Conservation (phyloP, 2,113 vertebrate species). For the Cyrtonyx montezumae region DNA sequence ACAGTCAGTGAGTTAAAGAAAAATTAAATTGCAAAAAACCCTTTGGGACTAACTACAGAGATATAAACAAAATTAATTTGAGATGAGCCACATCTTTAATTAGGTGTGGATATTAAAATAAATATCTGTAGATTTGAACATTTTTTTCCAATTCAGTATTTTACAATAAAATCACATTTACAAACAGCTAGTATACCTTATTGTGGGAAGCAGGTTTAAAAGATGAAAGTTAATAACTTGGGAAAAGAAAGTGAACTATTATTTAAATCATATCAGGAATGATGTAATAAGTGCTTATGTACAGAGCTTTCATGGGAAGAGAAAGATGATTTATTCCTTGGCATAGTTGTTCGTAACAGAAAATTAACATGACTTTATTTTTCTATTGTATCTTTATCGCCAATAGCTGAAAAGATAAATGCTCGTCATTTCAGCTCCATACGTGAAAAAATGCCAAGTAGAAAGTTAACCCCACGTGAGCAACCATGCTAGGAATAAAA, state of each 20-base stretch:
- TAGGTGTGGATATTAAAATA: background rate
- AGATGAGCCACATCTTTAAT: background rate
- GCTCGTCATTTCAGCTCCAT: background rate
- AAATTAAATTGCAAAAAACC: background rate
- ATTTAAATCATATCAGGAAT: background rate
- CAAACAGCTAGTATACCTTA: background rate
- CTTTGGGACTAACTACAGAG: background rate
- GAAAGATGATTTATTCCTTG: background rate
- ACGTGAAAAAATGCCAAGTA: background rate
- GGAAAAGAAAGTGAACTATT: background rate
- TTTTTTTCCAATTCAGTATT: background rate
- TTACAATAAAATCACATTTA: background rate
- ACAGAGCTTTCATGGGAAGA: background rate
- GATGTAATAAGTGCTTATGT: background rate
- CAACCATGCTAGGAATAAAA: background rate
- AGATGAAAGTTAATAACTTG: background rate
- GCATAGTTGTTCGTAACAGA: background rate
- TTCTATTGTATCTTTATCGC: background rate
- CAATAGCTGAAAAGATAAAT: background rate
- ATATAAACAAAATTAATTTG: background rate
- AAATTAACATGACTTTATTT: background rate
- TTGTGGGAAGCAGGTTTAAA: background rate
- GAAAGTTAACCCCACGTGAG: background rate
- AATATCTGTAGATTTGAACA: background rate
- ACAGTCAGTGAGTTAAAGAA: rapidly evolving